Conservation (phyloP, 1,140 invertebrate genomes). For the Calephelis nemesis region DNA sequence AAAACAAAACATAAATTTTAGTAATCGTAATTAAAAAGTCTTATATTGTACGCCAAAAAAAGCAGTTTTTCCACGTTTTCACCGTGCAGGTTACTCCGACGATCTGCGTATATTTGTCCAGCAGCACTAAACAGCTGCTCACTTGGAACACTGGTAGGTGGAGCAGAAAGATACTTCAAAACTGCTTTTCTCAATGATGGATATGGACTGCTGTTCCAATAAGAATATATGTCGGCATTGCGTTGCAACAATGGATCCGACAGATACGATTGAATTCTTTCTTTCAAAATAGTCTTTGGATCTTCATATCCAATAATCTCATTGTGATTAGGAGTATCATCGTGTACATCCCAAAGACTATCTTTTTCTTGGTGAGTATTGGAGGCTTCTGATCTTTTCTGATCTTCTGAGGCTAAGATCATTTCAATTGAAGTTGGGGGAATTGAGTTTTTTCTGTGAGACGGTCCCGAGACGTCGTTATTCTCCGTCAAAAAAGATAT, state of each 20-base stretch:
- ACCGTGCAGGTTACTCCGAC: conserved; percentile 18
- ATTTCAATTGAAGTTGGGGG: conserved; percentile 6
- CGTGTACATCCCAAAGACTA: conserved; percentile 25
- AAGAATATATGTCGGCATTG: background rate
- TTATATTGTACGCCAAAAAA: conserved; percentile 4
- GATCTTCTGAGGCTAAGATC: too few species aligned
- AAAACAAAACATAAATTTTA: background rate
- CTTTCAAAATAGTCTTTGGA: conserved; percentile 24
- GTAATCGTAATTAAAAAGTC: conserved; percentile 2
- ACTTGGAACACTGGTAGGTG: conserved; percentile 38
- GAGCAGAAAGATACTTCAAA: conserved; percentile 40
- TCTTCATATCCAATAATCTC: conserved; percentile 20
- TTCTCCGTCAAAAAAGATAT: too few species aligned
- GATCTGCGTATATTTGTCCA: conserved; percentile 30
- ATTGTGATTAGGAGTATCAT: conserved; percentile 27
- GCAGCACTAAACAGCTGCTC: conserved; percentile 41
- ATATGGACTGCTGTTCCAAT: conserved; percentile 39
- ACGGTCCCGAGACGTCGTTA: too few species aligned
- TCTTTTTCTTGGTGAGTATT: conserved; percentile 26
- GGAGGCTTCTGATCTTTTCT: background rate
- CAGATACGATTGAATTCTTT: conserved; percentile 33
- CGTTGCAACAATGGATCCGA: conserved; percentile 31
- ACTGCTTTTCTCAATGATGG: conserved; percentile 33
- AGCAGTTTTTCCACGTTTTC: background rate
- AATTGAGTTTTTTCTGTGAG: background rate